Evolutionary conservation across 2,113 vertebrate genomes (phyloP), one percentile per base, ranked within the genome.

Genomic region (Anhinga rufa): DNA sequence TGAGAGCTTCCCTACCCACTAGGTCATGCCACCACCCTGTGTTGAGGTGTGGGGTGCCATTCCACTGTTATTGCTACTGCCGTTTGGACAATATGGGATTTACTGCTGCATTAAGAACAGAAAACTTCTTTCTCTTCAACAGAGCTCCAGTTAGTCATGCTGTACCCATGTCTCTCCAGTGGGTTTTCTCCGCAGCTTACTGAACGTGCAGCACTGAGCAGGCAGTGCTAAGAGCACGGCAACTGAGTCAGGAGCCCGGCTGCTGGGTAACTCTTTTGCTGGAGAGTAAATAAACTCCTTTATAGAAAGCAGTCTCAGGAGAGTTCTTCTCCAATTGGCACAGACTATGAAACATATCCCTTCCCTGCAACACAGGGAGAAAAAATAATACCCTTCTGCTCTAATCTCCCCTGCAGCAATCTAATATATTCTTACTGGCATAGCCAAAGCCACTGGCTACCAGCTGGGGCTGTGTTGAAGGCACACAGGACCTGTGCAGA

Each of bases 231-330:
- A 76, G 14, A 79, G 42, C 42, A 40, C 1, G 3, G 49, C 48
- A 82, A 71, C 60, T 34, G 55, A 89, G 74, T 70, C 49, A 76
- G 57, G 31, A 91, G 38, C 25, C n/a, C 64, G 29, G 28, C 69
- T 91, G 44, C 48, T 65, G 49, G 46, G 55, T 54, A 88, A 28
- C 58, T 77, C 58, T 54, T 91, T 76, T 40, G 40, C 58, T 86
- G 57, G n/a, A 87, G 34, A 85, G 84, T 80, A 94, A 96, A 92
- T n/a, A 83, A 94, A 55, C 36, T 88, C 38, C 46, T 90, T 83
- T 92, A 80, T 74, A 88, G 61, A 48, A 86, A 5, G 14, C 14
- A 92, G 58, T 55, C 68, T 81, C 71, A 46, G 38, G 66, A 86
- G 85, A 88, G 20, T 46, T 92, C 52, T 81, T 49, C 76, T 94